Evolutionary conservation across 2,113 vertebrate genomes (phyloP).

Genomic region (Plestiodon gilberti): DNA sequence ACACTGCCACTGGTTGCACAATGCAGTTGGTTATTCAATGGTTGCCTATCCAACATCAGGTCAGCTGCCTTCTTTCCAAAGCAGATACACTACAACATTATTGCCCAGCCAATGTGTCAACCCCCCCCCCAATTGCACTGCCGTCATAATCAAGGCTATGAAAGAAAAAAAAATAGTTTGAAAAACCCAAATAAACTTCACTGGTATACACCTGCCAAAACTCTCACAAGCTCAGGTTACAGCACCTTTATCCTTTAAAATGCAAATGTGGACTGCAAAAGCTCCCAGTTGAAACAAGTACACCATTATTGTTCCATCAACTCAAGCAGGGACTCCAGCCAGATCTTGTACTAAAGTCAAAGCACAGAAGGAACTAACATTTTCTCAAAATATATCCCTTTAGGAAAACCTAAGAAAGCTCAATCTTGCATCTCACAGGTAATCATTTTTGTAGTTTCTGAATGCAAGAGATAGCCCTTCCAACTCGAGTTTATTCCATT

Average conservation of each 20-base stretch:
- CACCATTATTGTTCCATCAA: neutral
- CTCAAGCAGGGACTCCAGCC: neutral
- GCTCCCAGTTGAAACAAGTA: slow-evolving; percentile 13
- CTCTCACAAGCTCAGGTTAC: slow-evolving; percentile 12
- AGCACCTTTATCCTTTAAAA: neutral
- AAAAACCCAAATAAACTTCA: neutral
- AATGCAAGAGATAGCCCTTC: neutral
- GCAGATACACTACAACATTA: no score
- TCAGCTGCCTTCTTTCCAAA: neutral
- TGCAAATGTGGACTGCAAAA: neutral
- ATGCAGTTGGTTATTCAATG: neutral
- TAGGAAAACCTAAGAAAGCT: neutral
- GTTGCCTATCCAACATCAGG: neutral
- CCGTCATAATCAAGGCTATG: neutral
- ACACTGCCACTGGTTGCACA: no score
- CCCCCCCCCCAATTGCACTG: neutral
- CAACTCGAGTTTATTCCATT: no score
- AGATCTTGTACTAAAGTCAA: neutral
- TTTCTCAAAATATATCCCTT: neutral
- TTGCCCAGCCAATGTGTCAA: neutral
- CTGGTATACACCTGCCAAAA: neutral
- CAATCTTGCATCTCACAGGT: neutral
- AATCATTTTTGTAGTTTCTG: neutral
- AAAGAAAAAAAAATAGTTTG: no score
- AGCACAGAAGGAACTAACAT: neutral